Evolutionary conservation across 2,888 invertebrate species (phyloP).

Genomic region (Pogonocherus hispidulus): DNA sequence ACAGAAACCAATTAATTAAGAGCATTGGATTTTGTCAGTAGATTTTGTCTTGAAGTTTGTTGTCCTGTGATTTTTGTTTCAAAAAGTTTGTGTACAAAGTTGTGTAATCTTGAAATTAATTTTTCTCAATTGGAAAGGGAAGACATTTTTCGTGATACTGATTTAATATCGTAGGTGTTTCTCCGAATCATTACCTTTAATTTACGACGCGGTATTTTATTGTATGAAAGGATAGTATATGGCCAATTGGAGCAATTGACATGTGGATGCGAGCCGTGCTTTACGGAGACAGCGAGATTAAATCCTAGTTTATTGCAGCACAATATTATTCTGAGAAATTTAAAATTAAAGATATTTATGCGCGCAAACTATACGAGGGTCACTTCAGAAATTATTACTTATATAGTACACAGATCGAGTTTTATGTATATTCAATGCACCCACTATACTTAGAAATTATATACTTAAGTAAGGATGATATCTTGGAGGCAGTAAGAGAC

Average conservation of each 20-base stretch:
- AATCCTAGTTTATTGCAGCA: conserved; percentile 55
- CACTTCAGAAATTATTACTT: background rate
- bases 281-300: conserved; percentile 49
- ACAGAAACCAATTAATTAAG: no score
- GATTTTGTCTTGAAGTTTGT: no score
- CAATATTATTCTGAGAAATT: conserved; percentile 53
- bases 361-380: background rate
- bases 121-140: conserved; percentile 25
- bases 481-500: no score
- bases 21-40: no score
- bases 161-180: conserved; percentile 40
- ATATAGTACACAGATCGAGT: background rate
- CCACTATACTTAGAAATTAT: no score
- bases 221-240: conserved; percentile 35
- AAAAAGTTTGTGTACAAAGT: no score
- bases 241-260: conserved; percentile 54
- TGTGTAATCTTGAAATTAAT: background rate
- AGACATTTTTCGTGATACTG: conserved; percentile 7
- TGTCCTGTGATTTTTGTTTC: no score
- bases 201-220: conserved; percentile 44
- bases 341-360: conserved; percentile 37
- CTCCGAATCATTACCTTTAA: conserved; percentile 44
- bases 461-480: no score
- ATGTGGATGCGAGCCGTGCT: conserved; percentile 39
- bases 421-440: background rate